phyloP scores from a whole-genome alignment of 2,113 vertebrate genomes.

The Formicarius rufipectus region DNA sequence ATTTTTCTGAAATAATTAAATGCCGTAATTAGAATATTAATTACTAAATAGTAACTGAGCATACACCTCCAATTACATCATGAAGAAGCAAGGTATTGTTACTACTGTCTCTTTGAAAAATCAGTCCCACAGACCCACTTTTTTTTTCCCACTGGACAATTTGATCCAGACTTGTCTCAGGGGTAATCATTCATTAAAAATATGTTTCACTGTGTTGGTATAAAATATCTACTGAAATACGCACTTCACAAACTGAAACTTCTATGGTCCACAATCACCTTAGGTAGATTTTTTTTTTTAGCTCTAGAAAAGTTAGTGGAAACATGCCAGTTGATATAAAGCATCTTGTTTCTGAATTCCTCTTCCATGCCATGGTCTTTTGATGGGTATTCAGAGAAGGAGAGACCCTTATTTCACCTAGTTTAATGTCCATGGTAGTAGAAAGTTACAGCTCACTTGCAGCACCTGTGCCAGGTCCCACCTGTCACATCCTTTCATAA shows the following conservation, averaged over 20 bases:
- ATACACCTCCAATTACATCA: background rate
- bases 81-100: background rate
- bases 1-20: background rate
- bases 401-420: background rate
- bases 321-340: background rate
- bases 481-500: background rate
- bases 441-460: background rate
- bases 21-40: background rate
- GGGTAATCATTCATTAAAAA: background rate
- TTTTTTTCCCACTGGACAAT: background rate
- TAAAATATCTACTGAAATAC: slow-evolving; percentile 5
- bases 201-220: background rate
- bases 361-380: rapidly evolving
- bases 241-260: background rate
- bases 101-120: background rate
- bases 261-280: background rate
- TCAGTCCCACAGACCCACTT: background rate
- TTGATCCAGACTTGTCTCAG: background rate
- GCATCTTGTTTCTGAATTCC: background rate
- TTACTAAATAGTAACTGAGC: background rate
- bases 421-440: background rate
- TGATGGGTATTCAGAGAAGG: rapidly evolving
- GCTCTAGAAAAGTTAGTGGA: background rate
- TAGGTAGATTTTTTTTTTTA: background rate
- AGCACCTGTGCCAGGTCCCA: background rate